phyloP scores from a whole-genome alignment of 2,888 invertebrate genomes.

The Philopedon plagiatum region DNA sequence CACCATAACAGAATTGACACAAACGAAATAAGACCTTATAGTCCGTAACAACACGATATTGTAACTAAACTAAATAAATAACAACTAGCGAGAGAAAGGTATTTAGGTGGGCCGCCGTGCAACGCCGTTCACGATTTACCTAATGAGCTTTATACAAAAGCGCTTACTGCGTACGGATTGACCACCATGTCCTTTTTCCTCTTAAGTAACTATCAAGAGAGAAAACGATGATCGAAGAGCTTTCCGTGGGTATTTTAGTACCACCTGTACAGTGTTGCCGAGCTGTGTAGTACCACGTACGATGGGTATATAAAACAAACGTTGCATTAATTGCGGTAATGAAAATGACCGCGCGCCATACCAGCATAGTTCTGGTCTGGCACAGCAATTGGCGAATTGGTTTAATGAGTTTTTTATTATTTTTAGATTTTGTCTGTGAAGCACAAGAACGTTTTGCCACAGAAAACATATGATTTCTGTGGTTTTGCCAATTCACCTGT shows the following conservation, averaged over 20 bases:
- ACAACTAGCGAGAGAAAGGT: conserved; percentile 33
- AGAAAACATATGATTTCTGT: not conserved
- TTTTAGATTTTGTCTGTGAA: not conserved
- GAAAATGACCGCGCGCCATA: not conserved
- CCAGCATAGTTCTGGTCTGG: not conserved
- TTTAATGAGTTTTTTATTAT: not conserved
- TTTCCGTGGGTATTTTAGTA: not conserved
- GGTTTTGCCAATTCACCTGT: not conserved
- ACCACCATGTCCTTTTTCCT: not conserved
- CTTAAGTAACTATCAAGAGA: not conserved
- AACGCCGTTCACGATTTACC: conserved; percentile 4
- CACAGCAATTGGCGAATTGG: no score
- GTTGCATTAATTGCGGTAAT: conserved; percentile 8
- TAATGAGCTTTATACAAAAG: not conserved
- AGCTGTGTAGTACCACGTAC: not conserved
- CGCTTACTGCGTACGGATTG: not conserved
- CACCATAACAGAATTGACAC: conserved; percentile 23
- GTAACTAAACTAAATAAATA: conserved; percentile 35
- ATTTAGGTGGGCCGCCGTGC: conserved; percentile 25
- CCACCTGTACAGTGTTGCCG: conserved; percentile 2
- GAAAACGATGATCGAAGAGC: not conserved
- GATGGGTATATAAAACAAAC: not conserved
- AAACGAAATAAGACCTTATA: conserved; percentile 18
- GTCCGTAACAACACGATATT: conserved; percentile 17
- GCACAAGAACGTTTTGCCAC: not conserved